Percentiles rank a stretch among this genome's conserved stretches.
These are phyloP conservation scores for Nettapus auritus DNA, from an alignment of 2,113 vertebrate genomes.

Conservation along the genomic window DNA sequence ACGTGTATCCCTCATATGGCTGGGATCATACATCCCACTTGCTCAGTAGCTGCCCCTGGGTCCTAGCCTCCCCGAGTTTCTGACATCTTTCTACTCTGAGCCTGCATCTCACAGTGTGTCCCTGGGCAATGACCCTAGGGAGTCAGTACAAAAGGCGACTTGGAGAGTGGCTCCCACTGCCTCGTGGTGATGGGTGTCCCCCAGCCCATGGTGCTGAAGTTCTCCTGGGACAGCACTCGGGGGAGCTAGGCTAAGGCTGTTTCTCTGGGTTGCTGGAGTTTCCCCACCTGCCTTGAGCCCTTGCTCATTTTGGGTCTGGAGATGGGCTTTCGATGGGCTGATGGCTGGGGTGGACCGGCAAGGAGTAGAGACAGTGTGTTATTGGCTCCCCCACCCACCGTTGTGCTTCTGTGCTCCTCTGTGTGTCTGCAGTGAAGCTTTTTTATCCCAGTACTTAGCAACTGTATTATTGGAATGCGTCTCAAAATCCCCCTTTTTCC, in stretches of 20 bases:
- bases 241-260: accelerated
- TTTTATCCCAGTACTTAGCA: not conserved
- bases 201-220: not conserved
- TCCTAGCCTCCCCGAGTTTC: not conserved
- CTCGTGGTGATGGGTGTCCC: too few relatives aligned
- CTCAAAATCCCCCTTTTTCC: not conserved
- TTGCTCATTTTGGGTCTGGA: not conserved
- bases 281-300: not conserved
- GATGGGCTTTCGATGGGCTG: not conserved
- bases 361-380: accelerated
- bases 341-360: not conserved
- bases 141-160: not conserved
- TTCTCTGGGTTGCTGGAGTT: not conserved
- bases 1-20: not conserved
- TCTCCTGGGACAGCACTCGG: not conserved
- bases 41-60: not conserved
- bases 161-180: not conserved
- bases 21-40: not conserved
- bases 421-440: not conserved
- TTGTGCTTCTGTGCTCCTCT: not conserved
- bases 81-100: not conserved
- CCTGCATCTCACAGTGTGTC: not conserved
- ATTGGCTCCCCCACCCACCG: not conserved
- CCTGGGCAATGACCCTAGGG: accelerated
- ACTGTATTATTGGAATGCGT: not conserved